phyloP scores from a whole-genome alignment of 1,140 invertebrate species.

The Saccostrea cuccullata region DNA sequence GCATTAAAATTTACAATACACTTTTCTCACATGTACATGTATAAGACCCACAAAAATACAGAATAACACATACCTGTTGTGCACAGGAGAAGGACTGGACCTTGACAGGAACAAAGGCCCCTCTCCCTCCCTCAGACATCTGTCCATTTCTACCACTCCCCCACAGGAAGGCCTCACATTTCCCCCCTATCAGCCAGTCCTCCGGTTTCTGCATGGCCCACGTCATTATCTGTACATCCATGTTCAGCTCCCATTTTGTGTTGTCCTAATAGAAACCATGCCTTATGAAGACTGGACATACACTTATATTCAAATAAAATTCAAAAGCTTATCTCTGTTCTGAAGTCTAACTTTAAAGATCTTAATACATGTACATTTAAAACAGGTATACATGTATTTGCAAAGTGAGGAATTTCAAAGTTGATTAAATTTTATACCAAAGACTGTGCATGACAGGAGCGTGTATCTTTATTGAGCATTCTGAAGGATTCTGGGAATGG shows the following conservation, averaged over 20 bases:
- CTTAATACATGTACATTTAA: neutral
- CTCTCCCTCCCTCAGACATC: slow-evolving; percentile 81
- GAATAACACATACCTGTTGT: slow-evolving; percentile 71
- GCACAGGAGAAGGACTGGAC: slow-evolving; percentile 74
- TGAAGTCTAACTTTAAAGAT: neutral
- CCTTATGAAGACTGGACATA: neutral
- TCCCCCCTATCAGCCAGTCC: slow-evolving; percentile 85
- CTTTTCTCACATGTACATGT: too few relatives aligned
- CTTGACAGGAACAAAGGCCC: slow-evolving; percentile 66
- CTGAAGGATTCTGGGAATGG: slow-evolving; percentile 80
- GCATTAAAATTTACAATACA: too few relatives aligned
- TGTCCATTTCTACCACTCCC: slow-evolving; percentile 84
- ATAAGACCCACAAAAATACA: neutral
- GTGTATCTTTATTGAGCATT: slow-evolving; percentile 60
- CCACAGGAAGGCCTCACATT: slow-evolving; percentile 84
- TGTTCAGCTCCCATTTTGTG: slow-evolving; percentile 81
- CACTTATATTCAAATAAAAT: neutral
- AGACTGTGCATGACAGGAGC: slow-evolving; percentile 9
- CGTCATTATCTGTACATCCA: slow-evolving; percentile 83
- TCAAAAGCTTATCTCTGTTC: neutral
- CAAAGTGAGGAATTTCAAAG: neutral
- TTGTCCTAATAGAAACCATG: slow-evolving; percentile 75
- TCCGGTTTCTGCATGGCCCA: slow-evolving; percentile 83
- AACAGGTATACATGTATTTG: neutral
- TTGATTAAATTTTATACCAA: too few relatives aligned